Conservation (phyloP, 1,140 invertebrate species). For the Drosophila sproati region DNA sequence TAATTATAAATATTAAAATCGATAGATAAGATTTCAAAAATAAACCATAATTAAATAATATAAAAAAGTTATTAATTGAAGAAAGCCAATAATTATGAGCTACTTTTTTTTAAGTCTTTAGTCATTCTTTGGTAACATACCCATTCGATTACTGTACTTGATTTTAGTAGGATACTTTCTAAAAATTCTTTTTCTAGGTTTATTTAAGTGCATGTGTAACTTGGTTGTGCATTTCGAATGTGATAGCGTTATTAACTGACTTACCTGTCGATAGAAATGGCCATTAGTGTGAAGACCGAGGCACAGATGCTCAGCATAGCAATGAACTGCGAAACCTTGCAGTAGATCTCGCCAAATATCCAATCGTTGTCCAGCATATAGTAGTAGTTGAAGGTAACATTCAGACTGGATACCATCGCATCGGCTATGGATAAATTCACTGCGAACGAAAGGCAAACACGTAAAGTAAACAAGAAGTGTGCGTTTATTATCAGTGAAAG, state of each 20-base stretch:
- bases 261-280: constrained; percentile 98
- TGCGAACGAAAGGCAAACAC: constrained; percentile 63
- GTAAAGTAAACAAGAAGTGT: constrained; percentile 35
- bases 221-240: not conserved
- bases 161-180: too few relatives aligned
- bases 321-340: constrained; percentile 97
- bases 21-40: too few relatives aligned
- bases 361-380: constrained; percentile 97
- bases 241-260: constrained; percentile 63
- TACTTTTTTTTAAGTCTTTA: too few relatives aligned
- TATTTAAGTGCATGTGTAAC: too few relatives aligned
- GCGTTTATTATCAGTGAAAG: constrained; percentile 25
- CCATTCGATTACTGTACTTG: too few relatives aligned
- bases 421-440: constrained; percentile 97
- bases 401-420: constrained; percentile 96
- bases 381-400: constrained; percentile 96
- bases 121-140: too few relatives aligned
- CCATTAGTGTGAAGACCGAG: constrained; percentile 97
- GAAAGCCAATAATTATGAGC: too few relatives aligned
- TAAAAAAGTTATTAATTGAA: too few relatives aligned
- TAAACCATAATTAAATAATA: too few relatives aligned
- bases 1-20: too few relatives aligned
- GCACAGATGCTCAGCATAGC: constrained; percentile 95
- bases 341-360: constrained; percentile 96
- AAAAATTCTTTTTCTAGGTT: too few relatives aligned